These are phyloP conservation scores for Fulica atra DNA, from an alignment of 2,113 vertebrate genomes.

Conservation along the genomic window DNA sequence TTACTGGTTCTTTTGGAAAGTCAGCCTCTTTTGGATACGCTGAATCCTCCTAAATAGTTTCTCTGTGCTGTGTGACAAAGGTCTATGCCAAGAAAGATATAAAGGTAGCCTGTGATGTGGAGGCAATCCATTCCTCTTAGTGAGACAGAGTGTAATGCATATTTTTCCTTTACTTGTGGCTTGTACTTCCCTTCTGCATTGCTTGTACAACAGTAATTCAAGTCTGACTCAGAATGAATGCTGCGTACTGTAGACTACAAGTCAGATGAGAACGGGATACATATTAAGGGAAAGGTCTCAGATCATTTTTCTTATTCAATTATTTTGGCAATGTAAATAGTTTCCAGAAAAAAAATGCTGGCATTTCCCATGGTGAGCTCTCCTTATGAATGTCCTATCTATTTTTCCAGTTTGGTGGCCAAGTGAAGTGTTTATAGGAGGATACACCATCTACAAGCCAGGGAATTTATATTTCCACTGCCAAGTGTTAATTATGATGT, in stretches of 20 bases:
- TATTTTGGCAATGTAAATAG: slow-evolving; percentile 26
- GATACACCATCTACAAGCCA: slow-evolving; percentile 39
- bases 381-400: slow-evolving; percentile 59
- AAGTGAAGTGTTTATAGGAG: slow-evolving; percentile 45
- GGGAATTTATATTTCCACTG: slow-evolving; percentile 29
- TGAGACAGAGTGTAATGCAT: slow-evolving; percentile 9
- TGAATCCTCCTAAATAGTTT: slow-evolving; percentile 22
- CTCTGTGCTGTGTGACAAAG: slow-evolving; percentile 43
- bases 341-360: slow-evolving; percentile 22
- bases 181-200: slow-evolving; percentile 49
- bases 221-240: slow-evolving; percentile 48
- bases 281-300: slow-evolving; percentile 21
- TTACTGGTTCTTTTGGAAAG: neutral
- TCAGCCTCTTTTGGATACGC: neutral
- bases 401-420: slow-evolving; percentile 54
- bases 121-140: slow-evolving; percentile 46
- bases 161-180: slow-evolving; percentile 56
- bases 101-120: slow-evolving; percentile 53
- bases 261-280: slow-evolving; percentile 30
- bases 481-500: slow-evolving; percentile 50
- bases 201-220: slow-evolving; percentile 53
- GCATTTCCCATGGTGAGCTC: neutral
- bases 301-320: slow-evolving; percentile 57
- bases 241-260: slow-evolving; percentile 42
- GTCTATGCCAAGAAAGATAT: slow-evolving; percentile 50